Conservation (phyloP, 2,113 vertebrate species). For the Puma concolor region DNA sequence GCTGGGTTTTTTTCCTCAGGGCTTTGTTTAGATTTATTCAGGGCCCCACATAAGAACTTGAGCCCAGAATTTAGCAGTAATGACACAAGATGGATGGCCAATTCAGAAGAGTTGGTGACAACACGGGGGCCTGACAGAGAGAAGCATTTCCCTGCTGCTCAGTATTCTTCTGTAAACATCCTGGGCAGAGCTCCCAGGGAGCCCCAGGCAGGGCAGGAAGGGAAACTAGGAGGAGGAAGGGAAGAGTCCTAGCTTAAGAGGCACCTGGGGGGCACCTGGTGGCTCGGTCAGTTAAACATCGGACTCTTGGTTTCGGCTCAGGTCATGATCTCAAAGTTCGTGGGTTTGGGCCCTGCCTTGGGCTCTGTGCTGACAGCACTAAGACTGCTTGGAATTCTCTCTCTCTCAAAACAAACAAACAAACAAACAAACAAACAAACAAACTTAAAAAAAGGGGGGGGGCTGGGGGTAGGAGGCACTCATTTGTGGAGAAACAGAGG, state of each 20-base stretch:
- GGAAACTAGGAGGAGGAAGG: not conserved
- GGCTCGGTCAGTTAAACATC: no score
- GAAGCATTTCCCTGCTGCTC: not conserved
- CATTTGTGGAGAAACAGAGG: not conserved
- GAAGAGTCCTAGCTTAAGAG: not conserved
- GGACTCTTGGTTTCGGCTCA: no score
- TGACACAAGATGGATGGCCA: not conserved
- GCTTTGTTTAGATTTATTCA: not conserved
- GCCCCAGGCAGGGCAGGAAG: not conserved
- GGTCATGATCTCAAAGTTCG: no score
- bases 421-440: no score
- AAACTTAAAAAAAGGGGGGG: no score
- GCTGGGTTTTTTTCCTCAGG: not conserved
- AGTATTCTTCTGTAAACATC: not conserved
- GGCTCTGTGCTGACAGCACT: no score
- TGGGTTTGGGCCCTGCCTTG: no score
- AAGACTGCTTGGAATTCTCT: no score
- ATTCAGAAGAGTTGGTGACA: not conserved
- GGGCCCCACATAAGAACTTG: not conserved
- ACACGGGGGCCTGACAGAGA: not conserved
- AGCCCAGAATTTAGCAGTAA: not conserved
- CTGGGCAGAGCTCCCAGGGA: accelerated
- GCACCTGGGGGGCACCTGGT: not conserved
- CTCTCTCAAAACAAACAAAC: no score
- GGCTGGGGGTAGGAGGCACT: not conserved